A percentile compares a stretch with the other conserved stretches of the same genome.
Conservation (phyloP, 2,888 invertebrate species). For the Serripes groenlandicus region DNA sequence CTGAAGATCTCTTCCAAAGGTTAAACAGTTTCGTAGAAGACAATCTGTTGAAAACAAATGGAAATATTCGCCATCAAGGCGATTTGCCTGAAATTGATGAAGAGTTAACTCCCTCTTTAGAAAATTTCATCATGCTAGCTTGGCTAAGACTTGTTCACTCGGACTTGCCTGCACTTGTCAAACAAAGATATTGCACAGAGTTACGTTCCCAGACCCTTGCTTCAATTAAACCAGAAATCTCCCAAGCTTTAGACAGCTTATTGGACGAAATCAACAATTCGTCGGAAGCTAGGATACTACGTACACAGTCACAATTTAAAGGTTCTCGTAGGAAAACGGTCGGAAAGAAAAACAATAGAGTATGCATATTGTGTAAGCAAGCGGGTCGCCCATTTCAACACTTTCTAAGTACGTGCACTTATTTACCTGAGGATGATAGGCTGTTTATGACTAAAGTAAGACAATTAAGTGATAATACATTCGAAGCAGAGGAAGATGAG, state of each 20-base stretch:
- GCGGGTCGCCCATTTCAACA: constrained; percentile 34
- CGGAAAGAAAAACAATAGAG: no score
- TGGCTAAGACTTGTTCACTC: constrained; percentile 61
- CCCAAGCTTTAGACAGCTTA: constrained; percentile 58
- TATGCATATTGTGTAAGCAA: constrained; percentile 63
- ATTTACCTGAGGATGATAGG: constrained; percentile 12
- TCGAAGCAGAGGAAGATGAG: not conserved
- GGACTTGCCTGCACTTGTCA: constrained; percentile 58
- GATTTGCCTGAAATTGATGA: constrained; percentile 43
- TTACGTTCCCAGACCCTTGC: constrained; percentile 58
- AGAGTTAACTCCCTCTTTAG: constrained; percentile 59
- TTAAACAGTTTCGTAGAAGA: constrained; percentile 61
- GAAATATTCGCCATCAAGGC: constrained; percentile 57
- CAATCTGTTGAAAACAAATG: constrained; percentile 46
- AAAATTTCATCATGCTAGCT: constrained; percentile 64
- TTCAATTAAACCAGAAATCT: constrained; percentile 68
- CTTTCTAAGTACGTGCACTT: constrained; percentile 19
- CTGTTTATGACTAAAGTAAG: not conserved
- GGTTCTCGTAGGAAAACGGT: not conserved
- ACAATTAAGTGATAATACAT: not conserved
- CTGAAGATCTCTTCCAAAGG: constrained; percentile 67
- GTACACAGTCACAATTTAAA: not conserved
- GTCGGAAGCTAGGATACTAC: constrained; percentile 39
- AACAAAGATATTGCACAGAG: constrained; percentile 68
- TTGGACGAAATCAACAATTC: constrained; percentile 57